phyloP scores from a whole-genome alignment of 2,797 vertebrate species.

The Gadopsis bispinosus region DNA sequence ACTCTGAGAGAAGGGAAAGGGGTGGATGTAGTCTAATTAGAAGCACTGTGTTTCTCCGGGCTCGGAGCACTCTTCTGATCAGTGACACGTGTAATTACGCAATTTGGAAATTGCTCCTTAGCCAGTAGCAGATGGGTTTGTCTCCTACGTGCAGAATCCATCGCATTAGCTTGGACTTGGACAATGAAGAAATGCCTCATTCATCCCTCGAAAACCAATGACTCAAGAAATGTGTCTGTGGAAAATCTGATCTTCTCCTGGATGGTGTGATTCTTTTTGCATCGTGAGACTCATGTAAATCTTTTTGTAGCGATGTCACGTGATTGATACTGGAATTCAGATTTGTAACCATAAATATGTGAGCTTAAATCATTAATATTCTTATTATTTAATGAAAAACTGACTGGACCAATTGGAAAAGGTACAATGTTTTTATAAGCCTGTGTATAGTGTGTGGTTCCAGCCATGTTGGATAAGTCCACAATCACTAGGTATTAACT shows the following conservation, averaged over 20 bases:
- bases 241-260: conserved; percentile 52
- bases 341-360: not conserved
- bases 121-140: conserved; percentile 49
- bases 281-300: not conserved
- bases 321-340: not conserved
- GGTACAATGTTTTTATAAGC: conserved; percentile 17
- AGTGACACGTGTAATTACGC: conserved; percentile 72
- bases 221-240: conserved; percentile 46
- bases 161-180: conserved; percentile 39
- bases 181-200: conserved; percentile 33
- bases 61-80: conserved; percentile 64
- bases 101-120: conserved; percentile 62
- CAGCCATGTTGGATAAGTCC: conserved; percentile 35
- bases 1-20: conserved; percentile 25
- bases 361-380: not conserved
- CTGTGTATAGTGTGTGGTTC: conserved; percentile 22
- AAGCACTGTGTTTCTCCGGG: conserved; percentile 49
- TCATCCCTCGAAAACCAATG: conserved; percentile 62
- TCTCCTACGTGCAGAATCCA: conserved; percentile 43
- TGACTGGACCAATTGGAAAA: not conserved
- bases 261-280: conserved; percentile 12
- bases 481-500: conserved; percentile 60
- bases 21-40: conserved; percentile 61
- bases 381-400: not conserved
- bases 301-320: conserved; percentile 18